Conservation (phyloP, 1,140 invertebrate genomes). For the Lepidotrigona ventralis region DNA sequence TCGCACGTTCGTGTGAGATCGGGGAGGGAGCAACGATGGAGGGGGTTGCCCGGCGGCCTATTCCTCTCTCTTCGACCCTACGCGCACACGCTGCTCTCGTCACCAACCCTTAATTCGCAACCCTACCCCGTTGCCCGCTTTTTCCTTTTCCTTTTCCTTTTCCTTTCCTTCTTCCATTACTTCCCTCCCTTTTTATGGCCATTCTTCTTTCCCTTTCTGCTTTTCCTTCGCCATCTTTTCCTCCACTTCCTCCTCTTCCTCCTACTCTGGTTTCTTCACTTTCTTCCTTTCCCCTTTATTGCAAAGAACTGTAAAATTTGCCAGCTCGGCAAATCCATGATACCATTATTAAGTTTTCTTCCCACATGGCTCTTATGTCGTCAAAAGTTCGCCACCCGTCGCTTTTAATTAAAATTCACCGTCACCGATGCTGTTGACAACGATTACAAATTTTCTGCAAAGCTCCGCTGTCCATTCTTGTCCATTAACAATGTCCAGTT, state of each 20-base stretch:
- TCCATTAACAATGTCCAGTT: not conserved
- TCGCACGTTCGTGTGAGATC: constrained; percentile 63
- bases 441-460: not conserved
- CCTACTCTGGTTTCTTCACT: not conserved
- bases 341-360: not conserved
- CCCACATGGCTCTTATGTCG: not conserved
- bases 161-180: not conserved
- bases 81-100: constrained; percentile 61
- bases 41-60: constrained; percentile 22
- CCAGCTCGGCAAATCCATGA: constrained; percentile 5
- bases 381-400: not conserved
- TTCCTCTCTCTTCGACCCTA: constrained; percentile 35
- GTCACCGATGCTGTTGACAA: not conserved
- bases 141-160: not conserved
- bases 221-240: not conserved
- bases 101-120: constrained; percentile 61
- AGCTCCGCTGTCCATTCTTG: not conserved
- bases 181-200: not conserved
- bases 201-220: constrained; percentile 14
- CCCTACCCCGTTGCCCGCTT: constrained; percentile 25
- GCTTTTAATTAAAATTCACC: not conserved
- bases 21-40: constrained; percentile 52
- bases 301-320: constrained; percentile 39
- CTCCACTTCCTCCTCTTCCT: not conserved
- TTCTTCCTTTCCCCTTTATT: not conserved